A percentile compares a stretch with the other conserved stretches of the same genome.
Conservation (phyloP, 2,113 vertebrate species). For the Collichthys lucidus region DNA sequence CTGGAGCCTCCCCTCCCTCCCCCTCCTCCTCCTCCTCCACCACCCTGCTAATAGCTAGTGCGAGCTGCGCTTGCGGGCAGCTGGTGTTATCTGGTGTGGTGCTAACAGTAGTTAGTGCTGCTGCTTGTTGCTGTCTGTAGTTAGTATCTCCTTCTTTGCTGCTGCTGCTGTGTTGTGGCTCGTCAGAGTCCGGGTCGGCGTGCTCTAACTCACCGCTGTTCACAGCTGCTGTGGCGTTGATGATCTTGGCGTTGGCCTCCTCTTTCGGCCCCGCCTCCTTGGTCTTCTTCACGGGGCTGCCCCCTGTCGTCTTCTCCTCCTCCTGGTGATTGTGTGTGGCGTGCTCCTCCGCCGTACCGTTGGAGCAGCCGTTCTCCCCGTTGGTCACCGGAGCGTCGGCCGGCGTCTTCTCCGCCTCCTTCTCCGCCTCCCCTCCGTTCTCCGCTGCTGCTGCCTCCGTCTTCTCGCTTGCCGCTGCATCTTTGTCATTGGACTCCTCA, state of each 20-base stretch:
- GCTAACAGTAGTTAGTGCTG: constrained; percentile 43
- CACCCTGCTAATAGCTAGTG: constrained; percentile 48
- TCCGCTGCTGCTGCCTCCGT: constrained; percentile 23
- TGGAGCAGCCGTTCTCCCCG: constrained; percentile 81
- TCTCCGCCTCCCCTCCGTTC: background rate
- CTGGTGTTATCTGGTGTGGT: constrained; percentile 11
- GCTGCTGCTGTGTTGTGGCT: constrained; percentile 56
- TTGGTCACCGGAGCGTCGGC: constrained; percentile 73
- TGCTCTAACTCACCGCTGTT: constrained; percentile 85
- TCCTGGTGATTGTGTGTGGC: constrained; percentile 79
- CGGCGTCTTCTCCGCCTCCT: constrained; percentile 52
- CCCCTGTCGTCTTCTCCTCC: constrained; percentile 66
- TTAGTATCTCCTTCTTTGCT: constrained; percentile 64
- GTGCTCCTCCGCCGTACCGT: constrained; percentile 77
- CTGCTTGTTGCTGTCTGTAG: constrained; percentile 28
- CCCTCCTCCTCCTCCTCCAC: constrained; percentile 54
- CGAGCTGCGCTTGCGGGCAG: constrained; percentile 23
- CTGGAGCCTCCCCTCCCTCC: constrained; percentile 51
- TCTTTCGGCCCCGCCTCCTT: constrained; percentile 79
- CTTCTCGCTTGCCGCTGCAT: constrained; percentile 40
- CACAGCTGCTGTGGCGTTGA: constrained; percentile 77
- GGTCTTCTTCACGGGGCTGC: constrained; percentile 78
- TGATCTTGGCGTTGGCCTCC: constrained; percentile 81
- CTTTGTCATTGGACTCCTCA: constrained; percentile 54
- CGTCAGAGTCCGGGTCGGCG: constrained; percentile 67